phyloP scores from a whole-genome alignment of 92 coral and sea anemone species.

The Porites cylindrica region DNA sequence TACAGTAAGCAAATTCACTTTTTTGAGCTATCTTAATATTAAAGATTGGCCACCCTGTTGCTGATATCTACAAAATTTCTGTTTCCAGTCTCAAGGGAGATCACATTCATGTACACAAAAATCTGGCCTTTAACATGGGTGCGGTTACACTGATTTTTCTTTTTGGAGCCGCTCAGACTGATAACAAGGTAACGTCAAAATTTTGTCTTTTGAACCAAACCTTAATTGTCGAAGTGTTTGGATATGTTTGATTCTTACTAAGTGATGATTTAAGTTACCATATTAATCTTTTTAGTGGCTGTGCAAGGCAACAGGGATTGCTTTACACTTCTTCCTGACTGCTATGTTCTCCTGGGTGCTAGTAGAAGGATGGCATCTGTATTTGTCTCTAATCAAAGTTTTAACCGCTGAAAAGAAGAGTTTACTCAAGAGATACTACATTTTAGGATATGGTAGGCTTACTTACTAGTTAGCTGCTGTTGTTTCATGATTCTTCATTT shows the following conservation, averaged over 20 bases:
- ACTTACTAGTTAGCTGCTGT: not conserved
- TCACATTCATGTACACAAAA: conserved; percentile 86
- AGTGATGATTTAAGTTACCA: not conserved
- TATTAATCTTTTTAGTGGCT: conserved; percentile 67
- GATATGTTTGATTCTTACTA: not conserved
- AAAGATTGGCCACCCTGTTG: not conserved
- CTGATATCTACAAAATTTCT: not conserved
- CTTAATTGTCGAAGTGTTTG: too few relatives aligned
- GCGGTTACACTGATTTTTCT: conserved; percentile 86
- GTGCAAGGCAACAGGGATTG: conserved; percentile 85
- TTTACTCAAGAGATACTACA: conserved; percentile 82
- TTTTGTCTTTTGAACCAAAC: too few relatives aligned
- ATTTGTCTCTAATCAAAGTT: conserved; percentile 78
- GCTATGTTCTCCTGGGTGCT: conserved; percentile 94
- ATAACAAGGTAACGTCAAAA: conserved; percentile 63
- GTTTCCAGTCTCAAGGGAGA: conserved; percentile 80
- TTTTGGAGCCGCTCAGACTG: conserved; percentile 74
- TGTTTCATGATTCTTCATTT: too few relatives aligned
- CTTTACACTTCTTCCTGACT: conserved; percentile 88
- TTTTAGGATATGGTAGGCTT: conserved; percentile 90
- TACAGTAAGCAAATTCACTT: conserved; percentile 73
- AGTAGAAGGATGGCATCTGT: conserved; percentile 92
- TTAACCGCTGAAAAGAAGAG: conserved; percentile 67
- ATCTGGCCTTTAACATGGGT: conserved; percentile 91
- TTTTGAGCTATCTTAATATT: not conserved